Percentiles rank a stretch among this genome's conserved stretches.
These are phyloP conservation scores for Scaeva pyrastri DNA, from an alignment of 2,888 invertebrate genomes.

Conservation along the genomic window DNA sequence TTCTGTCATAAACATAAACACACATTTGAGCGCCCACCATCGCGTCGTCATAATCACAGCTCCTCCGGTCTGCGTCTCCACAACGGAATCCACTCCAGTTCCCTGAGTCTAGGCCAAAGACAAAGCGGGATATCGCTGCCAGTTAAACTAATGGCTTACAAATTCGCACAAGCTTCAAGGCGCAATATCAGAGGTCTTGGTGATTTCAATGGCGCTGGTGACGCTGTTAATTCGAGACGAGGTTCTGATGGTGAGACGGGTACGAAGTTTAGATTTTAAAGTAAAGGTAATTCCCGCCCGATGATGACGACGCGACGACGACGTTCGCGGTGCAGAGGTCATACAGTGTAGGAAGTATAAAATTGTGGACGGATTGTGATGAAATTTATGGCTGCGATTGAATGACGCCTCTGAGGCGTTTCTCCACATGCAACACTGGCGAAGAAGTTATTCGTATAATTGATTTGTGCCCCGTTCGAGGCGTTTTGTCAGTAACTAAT, in stretches of 20 bases:
- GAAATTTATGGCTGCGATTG: slow-evolving; percentile 71
- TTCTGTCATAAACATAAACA: slow-evolving; percentile 70
- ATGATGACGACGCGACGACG: slow-evolving; percentile 3
- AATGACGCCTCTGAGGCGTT: slow-evolving; percentile 69
- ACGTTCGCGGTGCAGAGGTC: slow-evolving; percentile 60
- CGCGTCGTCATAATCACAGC: slow-evolving; percentile 61
- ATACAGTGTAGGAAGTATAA: slow-evolving; percentile 64
- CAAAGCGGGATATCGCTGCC: slow-evolving; percentile 45
- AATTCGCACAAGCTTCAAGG: slow-evolving; percentile 54
- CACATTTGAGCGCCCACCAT: slow-evolving; percentile 66
- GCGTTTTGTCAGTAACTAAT: slow-evolving; percentile 73
- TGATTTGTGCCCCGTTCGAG: slow-evolving; percentile 71
- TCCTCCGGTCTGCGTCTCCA: not conserved
- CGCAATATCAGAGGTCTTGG: slow-evolving; percentile 36
- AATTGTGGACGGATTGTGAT: slow-evolving; percentile 68
- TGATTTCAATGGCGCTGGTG: too few species aligned
- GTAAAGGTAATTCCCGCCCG: not conserved
- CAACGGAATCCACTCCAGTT: slow-evolving; percentile 28
- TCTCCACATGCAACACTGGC: slow-evolving; percentile 51
- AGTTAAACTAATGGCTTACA: slow-evolving; percentile 67
- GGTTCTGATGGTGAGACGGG: not conserved
- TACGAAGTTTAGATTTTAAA: not conserved
- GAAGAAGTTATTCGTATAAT: slow-evolving; percentile 53
- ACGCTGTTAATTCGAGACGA: not conserved
- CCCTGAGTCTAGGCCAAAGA: slow-evolving; percentile 17